Conservation (phyloP, 2,888 invertebrate genomes). For the Morpho deidamia region DNA sequence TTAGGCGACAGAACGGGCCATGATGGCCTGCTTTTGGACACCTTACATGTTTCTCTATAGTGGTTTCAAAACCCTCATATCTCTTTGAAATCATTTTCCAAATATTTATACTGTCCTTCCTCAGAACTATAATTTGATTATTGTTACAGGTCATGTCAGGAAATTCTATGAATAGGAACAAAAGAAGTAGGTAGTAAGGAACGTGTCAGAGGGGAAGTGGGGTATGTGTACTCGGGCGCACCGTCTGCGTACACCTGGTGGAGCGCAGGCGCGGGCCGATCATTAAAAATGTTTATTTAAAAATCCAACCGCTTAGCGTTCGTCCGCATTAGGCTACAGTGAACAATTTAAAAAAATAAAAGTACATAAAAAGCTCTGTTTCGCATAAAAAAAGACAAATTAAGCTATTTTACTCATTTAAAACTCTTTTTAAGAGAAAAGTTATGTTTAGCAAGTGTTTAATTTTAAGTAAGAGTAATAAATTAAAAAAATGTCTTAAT, state of each 20-base stretch:
- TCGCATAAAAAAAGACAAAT: too few relatives aligned
- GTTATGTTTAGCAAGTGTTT: too few relatives aligned
- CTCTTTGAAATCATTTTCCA: not conserved
- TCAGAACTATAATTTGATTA: slow-evolving; percentile 50
- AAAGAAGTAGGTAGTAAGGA: slow-evolving; percentile 51
- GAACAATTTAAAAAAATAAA: slow-evolving; percentile 19
- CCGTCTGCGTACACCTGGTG: slow-evolving; percentile 74
- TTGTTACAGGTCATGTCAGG: slow-evolving; percentile 50
- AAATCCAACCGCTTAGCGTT: slow-evolving; percentile 75
- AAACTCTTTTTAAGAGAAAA: too few relatives aligned
- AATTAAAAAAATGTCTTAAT: too few relatives aligned
- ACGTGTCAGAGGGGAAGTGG: slow-evolving; percentile 28
- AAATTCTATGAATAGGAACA: slow-evolving; percentile 57
- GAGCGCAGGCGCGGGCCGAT: slow-evolving; percentile 64
- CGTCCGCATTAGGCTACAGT: slow-evolving; percentile 36
- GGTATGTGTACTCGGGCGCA: slow-evolving; percentile 43
- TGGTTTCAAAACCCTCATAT: not conserved
- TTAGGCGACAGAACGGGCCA: too few relatives aligned
- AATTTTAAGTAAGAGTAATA: too few relatives aligned
- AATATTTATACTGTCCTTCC: slow-evolving; percentile 15
- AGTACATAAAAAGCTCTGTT: too few relatives aligned
- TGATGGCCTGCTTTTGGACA: too few relatives aligned
- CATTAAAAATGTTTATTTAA: slow-evolving; percentile 79
- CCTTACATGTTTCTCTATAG: too few relatives aligned
- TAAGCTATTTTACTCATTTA: too few relatives aligned